Base-by-base conservation (phyloP, 2,797 vertebrate species). In the Dendrocincla tyrannina region DNA sequence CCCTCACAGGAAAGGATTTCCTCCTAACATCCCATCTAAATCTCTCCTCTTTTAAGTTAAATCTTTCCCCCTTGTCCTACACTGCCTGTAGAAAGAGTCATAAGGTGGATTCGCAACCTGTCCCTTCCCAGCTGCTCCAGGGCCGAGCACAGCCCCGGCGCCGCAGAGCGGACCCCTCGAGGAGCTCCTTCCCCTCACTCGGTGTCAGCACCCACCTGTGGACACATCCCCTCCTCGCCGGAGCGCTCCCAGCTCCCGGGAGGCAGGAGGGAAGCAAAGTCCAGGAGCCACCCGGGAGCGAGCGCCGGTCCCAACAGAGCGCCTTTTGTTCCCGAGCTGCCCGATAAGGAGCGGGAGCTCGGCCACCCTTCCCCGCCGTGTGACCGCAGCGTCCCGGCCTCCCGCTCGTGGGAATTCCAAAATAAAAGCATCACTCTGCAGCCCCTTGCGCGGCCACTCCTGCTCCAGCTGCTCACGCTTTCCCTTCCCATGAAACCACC, bases 271-370 rank as follows among this genome's bases (percentile, higher is more conserved):
- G 92, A 94, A 93, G 90, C 91, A 96, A 97, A 96, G 96, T 95
- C 95, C 97, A 96, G 94, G 79, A 97, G 92, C 67, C 8, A 37
- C 79, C 49, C 91, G 37, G 74, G 67, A 94, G 70, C 17, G 63
- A 58, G 59, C 11, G 23, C 63, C 44, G 13, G 75, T 33, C 64
- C 88, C 58, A 95, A 98, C 96, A 97, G 82, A 97, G 89, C 1
- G 7, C 70, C 97, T 97, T 97, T 97, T 97, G 97, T 98, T 97
- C 92, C 76, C 49, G 5, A 86, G 78, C 93, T 92, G 80, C 85
- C 86, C 25, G 95, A 94, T 96, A 97, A 97, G 74, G 90, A 79
- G 66, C 20, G 32, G 7, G 33, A 92, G 88, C 91, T 32, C 92
- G 70, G 18, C 53, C 73, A 23, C 33, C 30, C 47, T 58, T 76